Conservation (phyloP, 2,797 vertebrate species). For the Hipposideros larvatus region DNA sequence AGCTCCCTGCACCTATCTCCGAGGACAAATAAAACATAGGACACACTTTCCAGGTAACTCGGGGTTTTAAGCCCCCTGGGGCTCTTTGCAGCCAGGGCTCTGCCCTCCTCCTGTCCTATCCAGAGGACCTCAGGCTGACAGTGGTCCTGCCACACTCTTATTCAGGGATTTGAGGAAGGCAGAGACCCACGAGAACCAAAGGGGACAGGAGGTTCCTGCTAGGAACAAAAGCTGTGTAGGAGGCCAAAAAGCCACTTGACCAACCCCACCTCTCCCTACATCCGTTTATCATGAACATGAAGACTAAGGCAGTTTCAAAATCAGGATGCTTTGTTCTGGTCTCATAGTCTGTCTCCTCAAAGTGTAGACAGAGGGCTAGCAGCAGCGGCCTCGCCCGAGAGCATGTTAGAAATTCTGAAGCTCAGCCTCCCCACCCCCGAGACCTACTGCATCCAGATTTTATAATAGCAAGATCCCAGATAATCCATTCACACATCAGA, state of each 20-base stretch:
- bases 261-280: neutral
- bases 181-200: neutral
- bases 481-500: rapidly evolving
- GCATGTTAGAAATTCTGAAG: neutral
- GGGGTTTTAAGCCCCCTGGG: neutral
- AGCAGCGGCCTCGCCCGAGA: neutral
- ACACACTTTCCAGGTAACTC: neutral
- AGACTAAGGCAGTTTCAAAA: neutral
- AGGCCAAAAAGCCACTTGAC: neutral
- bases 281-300: neutral
- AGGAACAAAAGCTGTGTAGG: neutral
- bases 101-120: neutral
- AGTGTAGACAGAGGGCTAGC: neutral
- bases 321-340: neutral
- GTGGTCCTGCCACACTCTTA: neutral
- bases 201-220: neutral
- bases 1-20: neutral
- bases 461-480: neutral
- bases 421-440: neutral
- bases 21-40: neutral
- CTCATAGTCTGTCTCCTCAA: neutral
- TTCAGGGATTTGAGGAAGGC: neutral
- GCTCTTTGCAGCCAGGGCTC: neutral
- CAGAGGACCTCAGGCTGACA: neutral
- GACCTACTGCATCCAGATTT: neutral